Percentiles rank a stretch among this genome's conserved stretches.
These are phyloP conservation scores for Alces alces DNA, from an alignment of 2,113 vertebrate genomes.

Conservation along the genomic window DNA sequence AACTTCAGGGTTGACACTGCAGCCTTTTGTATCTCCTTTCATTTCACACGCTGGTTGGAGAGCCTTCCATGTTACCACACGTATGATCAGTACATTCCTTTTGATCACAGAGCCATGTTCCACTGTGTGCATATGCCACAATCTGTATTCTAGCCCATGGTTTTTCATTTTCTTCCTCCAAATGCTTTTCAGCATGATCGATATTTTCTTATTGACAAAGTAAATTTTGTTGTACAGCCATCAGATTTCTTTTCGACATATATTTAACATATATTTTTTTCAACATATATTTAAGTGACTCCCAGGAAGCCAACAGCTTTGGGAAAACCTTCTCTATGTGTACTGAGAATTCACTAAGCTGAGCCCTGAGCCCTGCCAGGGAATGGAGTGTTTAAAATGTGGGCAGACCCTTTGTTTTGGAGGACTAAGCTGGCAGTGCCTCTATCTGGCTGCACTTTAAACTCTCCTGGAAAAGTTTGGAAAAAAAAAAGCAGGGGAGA, in stretches of 20 bases:
- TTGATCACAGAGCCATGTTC: not conserved
- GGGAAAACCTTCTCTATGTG: not conserved
- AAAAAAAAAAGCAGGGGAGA: not conserved
- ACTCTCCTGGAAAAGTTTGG: not conserved
- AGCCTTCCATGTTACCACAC: not conserved
- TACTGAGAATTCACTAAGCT: not conserved
- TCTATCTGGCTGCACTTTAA: not conserved
- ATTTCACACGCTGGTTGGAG: not conserved
- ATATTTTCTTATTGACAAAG: not conserved
- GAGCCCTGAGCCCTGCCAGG: not conserved
- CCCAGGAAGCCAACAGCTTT: not conserved
- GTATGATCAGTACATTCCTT: not conserved
- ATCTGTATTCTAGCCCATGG: not conserved
- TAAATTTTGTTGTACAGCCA: not conserved
- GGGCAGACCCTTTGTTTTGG: not conserved
- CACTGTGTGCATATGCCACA: not conserved
- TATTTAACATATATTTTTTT: not conserved
- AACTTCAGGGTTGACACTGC: not conserved
- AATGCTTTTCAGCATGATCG: not conserved
- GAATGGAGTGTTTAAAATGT: not conserved
- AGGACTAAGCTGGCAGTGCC: not conserved
- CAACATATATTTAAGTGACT: not conserved
- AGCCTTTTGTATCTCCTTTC: not conserved
- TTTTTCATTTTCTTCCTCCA: not conserved
- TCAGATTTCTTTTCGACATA: not conserved